Base-by-base conservation (phyloP, 1,140 invertebrate genomes). In the Cheumatopsyche charites region DNA sequence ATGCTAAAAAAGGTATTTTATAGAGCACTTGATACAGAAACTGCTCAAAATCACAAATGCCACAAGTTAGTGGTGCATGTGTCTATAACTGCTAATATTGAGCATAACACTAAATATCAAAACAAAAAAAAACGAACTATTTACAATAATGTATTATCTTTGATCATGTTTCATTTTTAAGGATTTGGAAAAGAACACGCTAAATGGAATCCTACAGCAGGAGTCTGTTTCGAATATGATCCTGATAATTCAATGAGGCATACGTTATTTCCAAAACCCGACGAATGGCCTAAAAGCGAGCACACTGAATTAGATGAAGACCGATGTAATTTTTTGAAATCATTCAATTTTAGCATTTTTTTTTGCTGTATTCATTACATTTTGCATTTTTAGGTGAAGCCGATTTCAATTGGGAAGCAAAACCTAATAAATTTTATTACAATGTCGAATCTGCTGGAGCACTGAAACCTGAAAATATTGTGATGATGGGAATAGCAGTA, bases 101-200 rank as follows among this genome's bases (percentile, higher is more conserved):
- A n/a, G n/a, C n/a, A n/a, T n/a, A n/a, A n/a, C n/a, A n/a, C n/a
- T n/a, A n/a, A n/a, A n/a, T n/a, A n/a, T n/a, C n/a, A n/a, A n/a
- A n/a, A n/a, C n/a, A n/a, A n/a, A n/a, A n/a, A n/a, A n/a, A n/a
- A n/a, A n/a, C n/a, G n/a, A n/a, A n/a, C n/a, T n/a, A n/a, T n/a
- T n/a, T n/a, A n/a, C n/a, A n/a, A n/a, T n/a, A n/a, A n/a, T n/a
- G n/a, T n/a, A n/a, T n/a, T n/a, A n/a, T n/a, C n/a, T n/a, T n/a
- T n/a, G n/a, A n/a, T n/a, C n/a, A n/a, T 36, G 9, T 36, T 36
- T 36, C 3, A 3, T 36, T 43, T 61, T 9, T 19, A 26, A 80
- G 92, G 97, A 26, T 99, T 99, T 86, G 98, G 96, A 1, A 99
- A 99, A 82, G 98, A 99, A 81, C 98, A 99, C 86, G 98, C 98